Evolutionary conservation across 2,797 vertebrate genomes (phyloP).

Genomic region (Sebastolobus altivelis): DNA sequence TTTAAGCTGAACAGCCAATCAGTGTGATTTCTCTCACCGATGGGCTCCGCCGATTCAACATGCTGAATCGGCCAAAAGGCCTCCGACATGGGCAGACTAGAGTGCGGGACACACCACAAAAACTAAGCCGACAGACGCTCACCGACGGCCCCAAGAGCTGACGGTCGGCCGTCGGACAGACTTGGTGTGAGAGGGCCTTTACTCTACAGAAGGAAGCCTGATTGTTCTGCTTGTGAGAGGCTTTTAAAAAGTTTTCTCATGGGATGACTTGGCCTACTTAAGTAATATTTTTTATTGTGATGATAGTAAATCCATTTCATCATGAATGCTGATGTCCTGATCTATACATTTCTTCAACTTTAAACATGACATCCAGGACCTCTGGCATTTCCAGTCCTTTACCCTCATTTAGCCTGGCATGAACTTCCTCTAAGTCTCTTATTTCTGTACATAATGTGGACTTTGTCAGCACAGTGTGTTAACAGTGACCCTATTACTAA

Average conservation of each 20-base stretch:
- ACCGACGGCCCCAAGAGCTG: fast-evolving
- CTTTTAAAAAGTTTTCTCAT: neutral
- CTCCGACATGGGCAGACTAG: too few relatives aligned
- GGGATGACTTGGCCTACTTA: neutral
- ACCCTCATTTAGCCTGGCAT: neutral
- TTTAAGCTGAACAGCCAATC: too few relatives aligned
- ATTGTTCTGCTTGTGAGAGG: neutral
- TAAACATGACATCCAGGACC: neutral
- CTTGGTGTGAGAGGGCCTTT: neutral
- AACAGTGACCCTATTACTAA: neutral
- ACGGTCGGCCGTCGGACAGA: too few relatives aligned
- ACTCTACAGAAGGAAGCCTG: neutral
- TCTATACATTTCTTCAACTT: neutral
- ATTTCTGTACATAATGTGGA: neutral
- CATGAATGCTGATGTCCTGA: neutral
- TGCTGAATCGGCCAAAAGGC: too few relatives aligned
- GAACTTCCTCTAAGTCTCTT: neutral
- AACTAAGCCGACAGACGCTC: too few relatives aligned
- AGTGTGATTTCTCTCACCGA: too few relatives aligned
- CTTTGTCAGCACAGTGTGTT: neutral
- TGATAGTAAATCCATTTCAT: neutral
- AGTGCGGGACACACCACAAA: too few relatives aligned
- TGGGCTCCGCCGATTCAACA: too few relatives aligned
- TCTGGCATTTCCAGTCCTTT: neutral
- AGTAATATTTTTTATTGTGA: neutral